Evolutionary conservation across 2,797 vertebrate genomes (phyloP).

Genomic region (Thalassophryne amazonica): DNA sequence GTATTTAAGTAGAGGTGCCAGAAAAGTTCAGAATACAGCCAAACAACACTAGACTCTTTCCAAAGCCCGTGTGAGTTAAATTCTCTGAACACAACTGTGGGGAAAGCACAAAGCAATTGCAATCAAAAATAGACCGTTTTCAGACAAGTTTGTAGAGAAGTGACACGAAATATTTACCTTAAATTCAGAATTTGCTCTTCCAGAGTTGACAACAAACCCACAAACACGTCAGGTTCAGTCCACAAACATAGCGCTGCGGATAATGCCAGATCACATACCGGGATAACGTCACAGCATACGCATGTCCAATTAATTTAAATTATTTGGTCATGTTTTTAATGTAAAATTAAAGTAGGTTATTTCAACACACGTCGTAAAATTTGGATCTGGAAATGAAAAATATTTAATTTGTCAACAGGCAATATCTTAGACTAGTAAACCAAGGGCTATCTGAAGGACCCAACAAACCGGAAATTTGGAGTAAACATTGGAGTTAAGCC

Average conservation of each 20-base stretch:
- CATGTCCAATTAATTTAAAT: accelerated
- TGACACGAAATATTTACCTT: constrained; percentile 38
- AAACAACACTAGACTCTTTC: too few relatives aligned
- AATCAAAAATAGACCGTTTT: neutral
- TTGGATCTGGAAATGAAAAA: neutral
- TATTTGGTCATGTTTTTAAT: accelerated
- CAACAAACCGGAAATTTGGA: constrained; percentile 65
- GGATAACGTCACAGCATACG: neutral
- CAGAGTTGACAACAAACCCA: neutral
- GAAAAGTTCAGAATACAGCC: too few relatives aligned
- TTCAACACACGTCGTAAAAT: accelerated
- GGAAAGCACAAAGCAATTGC: too few relatives aligned
- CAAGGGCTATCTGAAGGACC: constrained; percentile 42
- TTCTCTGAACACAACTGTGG: too few relatives aligned
- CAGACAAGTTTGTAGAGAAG: neutral
- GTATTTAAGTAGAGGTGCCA: too few relatives aligned
- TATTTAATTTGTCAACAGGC: constrained; percentile 34
- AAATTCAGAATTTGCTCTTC: neutral
- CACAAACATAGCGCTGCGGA: accelerated
- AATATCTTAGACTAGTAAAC: constrained; percentile 12
- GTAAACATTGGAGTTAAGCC: constrained; percentile 52
- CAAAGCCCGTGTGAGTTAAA: too few relatives aligned
- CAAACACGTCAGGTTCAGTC: constrained; percentile 2
- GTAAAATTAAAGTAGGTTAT: accelerated
- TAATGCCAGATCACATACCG: constrained; percentile 12